Percentiles rank a stretch among this genome's conserved stretches.
These are phyloP conservation scores for Eubucco bourcierii DNA, from an alignment of 2,113 vertebrate species.

Conservation along the genomic window DNA sequence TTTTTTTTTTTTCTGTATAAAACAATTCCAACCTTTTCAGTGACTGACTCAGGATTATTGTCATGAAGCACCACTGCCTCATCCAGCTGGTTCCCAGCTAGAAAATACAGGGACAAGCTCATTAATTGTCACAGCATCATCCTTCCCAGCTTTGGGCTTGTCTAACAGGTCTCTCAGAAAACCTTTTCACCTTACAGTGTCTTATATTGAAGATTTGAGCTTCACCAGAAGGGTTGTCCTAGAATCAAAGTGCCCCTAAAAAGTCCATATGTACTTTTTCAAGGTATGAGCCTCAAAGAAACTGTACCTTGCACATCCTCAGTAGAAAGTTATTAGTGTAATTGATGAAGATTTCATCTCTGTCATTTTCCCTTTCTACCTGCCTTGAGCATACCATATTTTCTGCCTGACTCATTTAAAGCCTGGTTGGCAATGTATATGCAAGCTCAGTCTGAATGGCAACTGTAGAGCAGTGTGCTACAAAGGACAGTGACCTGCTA, in stretches of 20 bases:
- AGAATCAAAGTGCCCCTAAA: neutral
- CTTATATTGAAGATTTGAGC: neutral
- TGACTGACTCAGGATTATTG: neutral
- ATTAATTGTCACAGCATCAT: neutral
- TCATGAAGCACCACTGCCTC: neutral
- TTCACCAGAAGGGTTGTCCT: neutral
- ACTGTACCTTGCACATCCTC: neutral
- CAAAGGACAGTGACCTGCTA: neutral
- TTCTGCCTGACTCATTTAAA: neutral
- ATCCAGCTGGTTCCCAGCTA: neutral
- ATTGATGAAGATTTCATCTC: neutral
- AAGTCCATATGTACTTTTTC: neutral
- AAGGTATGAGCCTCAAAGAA: neutral
- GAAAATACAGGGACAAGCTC: neutral
- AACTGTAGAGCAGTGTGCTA: neutral
- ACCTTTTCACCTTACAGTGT: neutral
- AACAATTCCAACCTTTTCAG: neutral
- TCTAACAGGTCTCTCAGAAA: neutral
- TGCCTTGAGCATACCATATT: neutral
- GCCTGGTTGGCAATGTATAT: neutral
- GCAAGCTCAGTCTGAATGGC: neutral
- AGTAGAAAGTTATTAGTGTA: neutral
- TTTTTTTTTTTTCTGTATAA: neutral
- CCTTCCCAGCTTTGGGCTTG: neutral
- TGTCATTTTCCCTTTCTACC: neutral